Evolutionary conservation across 2,797 vertebrate genomes (phyloP).

Genomic region (Lepilemur septentrionalis): DNA sequence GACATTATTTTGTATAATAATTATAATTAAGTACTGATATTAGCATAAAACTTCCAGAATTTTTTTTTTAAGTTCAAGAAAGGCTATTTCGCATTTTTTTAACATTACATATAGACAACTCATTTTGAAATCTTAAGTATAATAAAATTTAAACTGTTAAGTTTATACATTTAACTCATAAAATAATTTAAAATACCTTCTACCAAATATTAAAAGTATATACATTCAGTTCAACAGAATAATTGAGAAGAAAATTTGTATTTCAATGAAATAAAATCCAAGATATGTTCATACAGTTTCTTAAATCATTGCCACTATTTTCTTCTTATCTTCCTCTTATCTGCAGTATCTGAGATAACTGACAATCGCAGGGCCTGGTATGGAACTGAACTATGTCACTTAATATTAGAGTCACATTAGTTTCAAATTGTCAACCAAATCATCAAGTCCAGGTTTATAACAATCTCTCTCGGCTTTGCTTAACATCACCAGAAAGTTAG

Average conservation of each 20-base stretch:
- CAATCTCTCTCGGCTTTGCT: background rate
- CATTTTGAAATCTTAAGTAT: background rate
- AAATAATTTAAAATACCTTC: background rate
- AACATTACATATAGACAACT: background rate
- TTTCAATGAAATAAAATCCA: background rate
- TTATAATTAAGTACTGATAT: background rate
- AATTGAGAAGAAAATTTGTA: background rate
- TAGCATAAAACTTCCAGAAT: background rate
- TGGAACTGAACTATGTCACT: background rate
- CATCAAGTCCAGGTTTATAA: background rate
- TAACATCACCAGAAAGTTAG: background rate
- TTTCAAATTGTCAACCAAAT: background rate
- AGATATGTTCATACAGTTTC: background rate
- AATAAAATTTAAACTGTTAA: background rate
- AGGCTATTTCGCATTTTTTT: background rate
- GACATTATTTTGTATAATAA: background rate
- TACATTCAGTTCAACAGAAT: background rate
- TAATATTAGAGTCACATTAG: background rate
- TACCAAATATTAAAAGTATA: background rate
- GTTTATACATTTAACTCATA: background rate
- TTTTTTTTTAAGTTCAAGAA: background rate
- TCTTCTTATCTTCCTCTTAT: background rate
- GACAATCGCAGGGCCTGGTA: background rate
- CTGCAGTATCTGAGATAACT: background rate
- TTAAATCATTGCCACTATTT: background rate